phyloP scores from a whole-genome alignment of 2,888 invertebrate genomes.

The Brachylomia viminalis region DNA sequence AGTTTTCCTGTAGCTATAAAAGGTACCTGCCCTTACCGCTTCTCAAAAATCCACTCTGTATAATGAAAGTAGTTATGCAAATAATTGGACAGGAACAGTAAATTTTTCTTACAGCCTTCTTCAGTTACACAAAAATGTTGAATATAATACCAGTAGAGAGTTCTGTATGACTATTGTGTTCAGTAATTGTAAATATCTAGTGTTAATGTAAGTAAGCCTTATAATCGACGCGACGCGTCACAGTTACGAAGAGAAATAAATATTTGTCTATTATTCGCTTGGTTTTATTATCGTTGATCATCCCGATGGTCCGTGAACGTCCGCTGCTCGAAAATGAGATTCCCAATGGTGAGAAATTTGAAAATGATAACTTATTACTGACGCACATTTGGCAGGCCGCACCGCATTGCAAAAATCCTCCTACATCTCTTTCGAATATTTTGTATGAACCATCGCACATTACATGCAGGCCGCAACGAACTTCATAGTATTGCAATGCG shows the following conservation, averaged over 20 bases:
- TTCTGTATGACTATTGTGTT: constrained; percentile 67
- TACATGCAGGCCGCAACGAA: too few species aligned
- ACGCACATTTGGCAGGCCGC: too few species aligned
- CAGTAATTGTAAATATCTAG: constrained; percentile 66
- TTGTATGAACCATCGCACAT: too few species aligned
- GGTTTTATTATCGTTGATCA: constrained; percentile 35
- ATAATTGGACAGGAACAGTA: background rate
- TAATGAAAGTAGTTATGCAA: background rate
- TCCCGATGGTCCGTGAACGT: background rate
- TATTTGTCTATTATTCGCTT: constrained; percentile 75
- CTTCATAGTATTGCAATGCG: too few species aligned
- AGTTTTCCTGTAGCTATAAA: background rate
- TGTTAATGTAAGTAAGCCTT: constrained; percentile 51
- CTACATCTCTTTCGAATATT: too few species aligned
- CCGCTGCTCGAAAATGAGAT: too few species aligned
- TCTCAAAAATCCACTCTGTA: background rate
- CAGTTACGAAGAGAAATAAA: constrained; percentile 72
- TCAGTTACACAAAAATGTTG: constrained; percentile 7
- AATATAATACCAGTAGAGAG: constrained; percentile 34
- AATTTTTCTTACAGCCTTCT: background rate
- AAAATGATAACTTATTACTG: background rate
- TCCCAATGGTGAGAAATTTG: background rate
- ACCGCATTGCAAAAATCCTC: too few species aligned
- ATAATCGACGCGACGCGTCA: constrained; percentile 55
- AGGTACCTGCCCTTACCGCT: background rate